Evolutionary conservation across 2,888 invertebrate genomes (phyloP), one percentile per base, ranked within the genome.

Genomic region (Meghimatium bilineatum): DNA sequence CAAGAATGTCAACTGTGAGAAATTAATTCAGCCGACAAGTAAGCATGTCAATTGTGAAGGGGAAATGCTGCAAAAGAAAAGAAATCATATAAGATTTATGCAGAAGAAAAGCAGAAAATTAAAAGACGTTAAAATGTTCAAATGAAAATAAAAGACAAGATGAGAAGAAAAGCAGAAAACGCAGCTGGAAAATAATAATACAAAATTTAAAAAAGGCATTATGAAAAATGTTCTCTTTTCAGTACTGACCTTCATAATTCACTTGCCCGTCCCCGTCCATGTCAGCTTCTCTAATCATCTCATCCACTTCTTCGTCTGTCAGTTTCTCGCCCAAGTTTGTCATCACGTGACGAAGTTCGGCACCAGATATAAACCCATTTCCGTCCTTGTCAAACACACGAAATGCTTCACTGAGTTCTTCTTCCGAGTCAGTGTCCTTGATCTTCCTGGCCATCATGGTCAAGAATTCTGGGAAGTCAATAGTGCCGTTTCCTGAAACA

Each of bases 221-320:
- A n/a, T n/a, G n/a, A n/a, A n/a, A n/a, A n/a, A n/a, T n/a, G n/a
- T n/a, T n/a, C n/a, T n/a, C n/a, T 5, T 8, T 20, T 23, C 2
- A 38, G 36, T 26, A 72, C 82, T 77, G n/a, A 86, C 86, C 86
- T 82, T 86, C 84, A 80, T 86, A 86, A 63, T 86, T 86, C 74
- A 86, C 84, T 66, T 82, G 77, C 10, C 86, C 84, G 32, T 86
- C 86, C 3, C 84, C 84, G 36, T 86, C 86, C 60, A 84, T 74
- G 63, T 86, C 86, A 23, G 86, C 86, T 26, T 86, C 86, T 74
- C 80, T 74, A 63, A 86, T 86, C 86, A 86, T 84, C 72, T 86
- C 84, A 29, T 84, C 84, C 56, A 86, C 86, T 75, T 86, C 86
- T 79, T 86, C 86, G 52, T 86, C 86, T 26, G 86, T 86, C 79